Percentiles rank a stretch among this genome's conserved stretches.
phyloP scores from a whole-genome alignment of 2,888 invertebrate species.

The Mimachlamys varia region DNA sequence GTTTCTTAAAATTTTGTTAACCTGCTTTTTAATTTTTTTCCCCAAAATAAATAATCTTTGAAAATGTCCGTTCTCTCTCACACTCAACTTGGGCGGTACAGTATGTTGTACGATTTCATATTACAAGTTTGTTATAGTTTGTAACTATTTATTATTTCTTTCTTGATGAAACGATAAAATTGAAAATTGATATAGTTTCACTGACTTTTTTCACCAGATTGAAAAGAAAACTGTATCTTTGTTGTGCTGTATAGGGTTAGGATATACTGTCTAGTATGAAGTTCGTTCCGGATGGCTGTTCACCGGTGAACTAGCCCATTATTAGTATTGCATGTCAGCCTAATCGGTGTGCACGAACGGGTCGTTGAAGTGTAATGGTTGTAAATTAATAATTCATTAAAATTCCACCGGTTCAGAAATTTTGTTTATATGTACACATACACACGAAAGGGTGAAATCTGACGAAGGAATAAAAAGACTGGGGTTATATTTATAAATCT shows the following conservation, averaged over 20 bases:
- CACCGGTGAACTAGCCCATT: slow-evolving; percentile 28
- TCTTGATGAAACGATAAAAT: slow-evolving; percentile 24
- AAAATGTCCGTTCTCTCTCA: neutral
- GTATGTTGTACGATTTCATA: neutral
- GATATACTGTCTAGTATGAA: slow-evolving; percentile 16
- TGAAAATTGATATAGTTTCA: slow-evolving; percentile 27
- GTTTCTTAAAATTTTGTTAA: neutral
- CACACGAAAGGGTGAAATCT: slow-evolving; percentile 12
- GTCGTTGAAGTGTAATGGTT: neutral
- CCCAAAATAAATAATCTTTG: neutral
- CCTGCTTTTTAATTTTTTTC: too few relatives aligned
- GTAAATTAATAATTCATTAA: slow-evolving; percentile 31
- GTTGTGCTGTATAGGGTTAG: neutral
- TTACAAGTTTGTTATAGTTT: neutral
- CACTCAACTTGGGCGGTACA: neutral
- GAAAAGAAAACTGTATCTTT: slow-evolving; percentile 27
- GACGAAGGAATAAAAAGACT: slow-evolving; percentile 12
- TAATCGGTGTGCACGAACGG: neutral
- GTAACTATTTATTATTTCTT: slow-evolving; percentile 6
- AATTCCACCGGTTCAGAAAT: slow-evolving; percentile 2
- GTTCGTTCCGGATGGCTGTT: neutral
- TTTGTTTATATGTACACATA: slow-evolving; percentile 28
- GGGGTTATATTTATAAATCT: slow-evolving; percentile 29
- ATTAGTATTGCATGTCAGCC: slow-evolving; percentile 16
- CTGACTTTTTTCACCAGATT: neutral